phyloP scores from a whole-genome alignment of 2,797 vertebrate genomes.

The Eospalax fontanierii region DNA sequence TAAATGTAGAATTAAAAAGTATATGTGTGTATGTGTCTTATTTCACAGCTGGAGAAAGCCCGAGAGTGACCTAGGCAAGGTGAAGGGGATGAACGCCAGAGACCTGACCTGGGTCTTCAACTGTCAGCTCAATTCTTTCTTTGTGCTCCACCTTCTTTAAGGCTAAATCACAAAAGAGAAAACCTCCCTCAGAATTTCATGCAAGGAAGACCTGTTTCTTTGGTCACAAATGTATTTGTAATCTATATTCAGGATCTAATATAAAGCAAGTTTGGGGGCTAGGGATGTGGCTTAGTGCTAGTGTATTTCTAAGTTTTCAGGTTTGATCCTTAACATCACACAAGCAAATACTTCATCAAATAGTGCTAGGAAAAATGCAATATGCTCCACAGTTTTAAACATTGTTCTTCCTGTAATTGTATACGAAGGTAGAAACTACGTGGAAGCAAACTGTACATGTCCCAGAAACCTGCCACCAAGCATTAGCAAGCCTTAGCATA shows the following conservation, averaged over 20 bases:
- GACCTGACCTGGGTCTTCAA: not conserved
- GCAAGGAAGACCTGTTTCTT: conserved; percentile 7
- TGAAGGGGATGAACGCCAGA: not conserved
- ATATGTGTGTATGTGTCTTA: conserved; percentile 19
- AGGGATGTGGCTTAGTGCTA: not conserved
- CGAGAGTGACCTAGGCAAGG: conserved; percentile 45
- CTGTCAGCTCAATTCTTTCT: conserved; percentile 3
- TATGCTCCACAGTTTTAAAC: not conserved
- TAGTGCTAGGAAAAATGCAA: not conserved
- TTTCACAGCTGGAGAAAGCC: conserved; percentile 71
- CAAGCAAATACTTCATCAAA: not conserved
- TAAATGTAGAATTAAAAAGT: conserved; percentile 73
- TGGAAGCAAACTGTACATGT: not conserved
- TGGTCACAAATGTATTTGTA: conserved; percentile 48
- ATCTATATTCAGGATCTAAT: not conserved
- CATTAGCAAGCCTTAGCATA: not conserved
- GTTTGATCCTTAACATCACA: not conserved
- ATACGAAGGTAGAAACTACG: not conserved
- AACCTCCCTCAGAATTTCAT: not conserved
- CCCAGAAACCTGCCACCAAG: not conserved
- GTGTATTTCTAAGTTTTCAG: not conserved
- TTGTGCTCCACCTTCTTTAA: not conserved
- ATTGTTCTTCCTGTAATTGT: not conserved
- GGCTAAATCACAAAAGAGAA: conserved; percentile 15
- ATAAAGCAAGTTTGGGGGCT: not conserved